Base-by-base conservation (phyloP, 30 jellyfish, hydroid and myxozoan genomes). In the Haliclystus octoradiatus region DNA sequence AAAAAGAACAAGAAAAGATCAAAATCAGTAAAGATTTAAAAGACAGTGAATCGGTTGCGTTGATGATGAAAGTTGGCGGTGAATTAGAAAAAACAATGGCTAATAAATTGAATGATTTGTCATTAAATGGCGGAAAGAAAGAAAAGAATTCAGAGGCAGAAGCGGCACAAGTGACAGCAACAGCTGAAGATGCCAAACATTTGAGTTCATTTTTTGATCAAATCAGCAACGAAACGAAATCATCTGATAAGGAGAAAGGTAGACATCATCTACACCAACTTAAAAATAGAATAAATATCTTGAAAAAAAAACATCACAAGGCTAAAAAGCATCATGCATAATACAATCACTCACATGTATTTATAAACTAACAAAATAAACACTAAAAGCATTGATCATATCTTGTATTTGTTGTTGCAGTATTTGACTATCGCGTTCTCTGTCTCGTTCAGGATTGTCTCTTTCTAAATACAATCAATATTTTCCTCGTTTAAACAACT, bases 211-310 rank as follows among this genome's bases (percentile, higher is more conserved):
- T 15, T 30, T 66, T 66, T 34, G 62, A 5, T 28, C 31, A 35
- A 25, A 49, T 25, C 28, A 66, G 24, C 65, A 34, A 40, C 24
- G 68, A 63, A 57, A 49, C 32, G 80, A 12, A 27, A 26, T 23
- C 77, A 26, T 75, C 51, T 50, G 82, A 76, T 71, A 71, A 50
- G 82, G 78, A 71, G 52, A 71, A 50, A 31, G 34, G 53, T 33
- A 9, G 51, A 52, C 51, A 52, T 24, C 76, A 71, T 53, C 22
- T 19, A 15, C 47, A 26, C 29, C 62, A 32, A 2, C 76, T 71
- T 13, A 49, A 62, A 35, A 52, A 71, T n/a, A n/a, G n/a, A n/a
- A n/a, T n/a, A n/a, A n/a, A n/a, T n/a, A n/a, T n/a, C n/a, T n/a
- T n/a, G n/a, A n/a, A n/a, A n/a, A n/a, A n/a, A n/a, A n/a, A n/a